Base-by-base conservation (phyloP, 2,888 invertebrate species). In the Lacanobia wlatinum region DNA sequence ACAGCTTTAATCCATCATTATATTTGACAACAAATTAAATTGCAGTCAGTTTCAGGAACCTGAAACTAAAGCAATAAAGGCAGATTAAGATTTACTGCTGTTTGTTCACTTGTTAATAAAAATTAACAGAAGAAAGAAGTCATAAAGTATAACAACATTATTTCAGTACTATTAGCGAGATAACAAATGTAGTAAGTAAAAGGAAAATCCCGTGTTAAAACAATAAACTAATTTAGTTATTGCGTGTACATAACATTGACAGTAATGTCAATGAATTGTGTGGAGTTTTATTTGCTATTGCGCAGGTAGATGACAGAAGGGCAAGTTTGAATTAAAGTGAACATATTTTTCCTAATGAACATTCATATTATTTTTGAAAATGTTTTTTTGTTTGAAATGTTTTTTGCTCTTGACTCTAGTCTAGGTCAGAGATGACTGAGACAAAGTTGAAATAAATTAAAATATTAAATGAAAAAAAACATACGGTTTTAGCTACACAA, bases 211-310 rank as follows among this genome's bases (percentile, higher is more conserved):
- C 73, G 60, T 16, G 48, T n/a, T 58, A 66, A 65, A 72, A 68
- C 58, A 62, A 76, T 73, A 74, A 64, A 79, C 52, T 74, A 63
- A 70, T 76, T 73, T 70, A 74, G 28, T 64, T 67, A 62, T 63
- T 52, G 53, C 28, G 38, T 63, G 50, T 58, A 52, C 18, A 9
- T 76, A 78, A 73, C 78, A 76, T 78, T 85, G 78, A 77, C 69
- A 74, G 71, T 60, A 55, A 69, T 78, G 86, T 77, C 80, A 83
- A 86, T 83, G 83, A 76, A 83, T 76, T 65, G 48, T 53, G 50
- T 21, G 9, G 23, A 38, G 38, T 71, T 58, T 65, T 76, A 73
- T 84, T 67, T 77, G 23, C 12, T 10, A 23, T 9, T 55, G 12
- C 6, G 16, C 62, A 81, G 21, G 5, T 1, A 3, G 3, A 0